Evolutionary conservation across 2,113 vertebrate genomes (phyloP).

Genomic region (Nycticryphes semicollaris): DNA sequence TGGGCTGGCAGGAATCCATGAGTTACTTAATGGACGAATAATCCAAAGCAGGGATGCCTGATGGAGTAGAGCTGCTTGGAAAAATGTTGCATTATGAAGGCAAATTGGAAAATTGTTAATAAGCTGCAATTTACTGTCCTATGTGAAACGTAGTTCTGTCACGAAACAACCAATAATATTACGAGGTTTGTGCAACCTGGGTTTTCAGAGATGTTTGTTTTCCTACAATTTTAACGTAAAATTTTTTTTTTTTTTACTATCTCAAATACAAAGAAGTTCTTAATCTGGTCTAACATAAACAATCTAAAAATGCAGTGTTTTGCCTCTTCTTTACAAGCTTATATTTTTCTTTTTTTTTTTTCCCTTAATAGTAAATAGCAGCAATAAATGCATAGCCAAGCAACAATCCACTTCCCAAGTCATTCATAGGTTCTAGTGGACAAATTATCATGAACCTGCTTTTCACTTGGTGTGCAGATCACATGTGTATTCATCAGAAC

Average conservation of each 20-base stretch:
- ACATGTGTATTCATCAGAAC: neutral
- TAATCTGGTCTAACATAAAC: neutral
- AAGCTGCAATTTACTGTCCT: neutral
- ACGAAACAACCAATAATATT: neutral
- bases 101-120: neutral
- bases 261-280: neutral
- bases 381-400: neutral
- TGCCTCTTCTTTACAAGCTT: neutral
- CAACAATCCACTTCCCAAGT: neutral
- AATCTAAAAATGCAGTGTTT: neutral
- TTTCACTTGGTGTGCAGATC: neutral
- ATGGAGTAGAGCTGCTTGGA: neutral
- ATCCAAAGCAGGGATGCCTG: neutral
- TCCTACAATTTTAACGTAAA: neutral
- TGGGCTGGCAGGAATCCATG: neutral
- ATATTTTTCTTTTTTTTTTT: neutral
- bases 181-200: neutral
- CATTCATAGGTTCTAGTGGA: neutral
- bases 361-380: neutral
- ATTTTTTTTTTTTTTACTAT: neutral
- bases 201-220: neutral
- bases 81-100: neutral
- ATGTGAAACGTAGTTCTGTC: neutral
- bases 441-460: neutral
- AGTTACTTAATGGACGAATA: conserved; percentile 3